phyloP scores from a whole-genome alignment of 2,113 vertebrate genomes.

The Neolamprologus toae region DNA sequence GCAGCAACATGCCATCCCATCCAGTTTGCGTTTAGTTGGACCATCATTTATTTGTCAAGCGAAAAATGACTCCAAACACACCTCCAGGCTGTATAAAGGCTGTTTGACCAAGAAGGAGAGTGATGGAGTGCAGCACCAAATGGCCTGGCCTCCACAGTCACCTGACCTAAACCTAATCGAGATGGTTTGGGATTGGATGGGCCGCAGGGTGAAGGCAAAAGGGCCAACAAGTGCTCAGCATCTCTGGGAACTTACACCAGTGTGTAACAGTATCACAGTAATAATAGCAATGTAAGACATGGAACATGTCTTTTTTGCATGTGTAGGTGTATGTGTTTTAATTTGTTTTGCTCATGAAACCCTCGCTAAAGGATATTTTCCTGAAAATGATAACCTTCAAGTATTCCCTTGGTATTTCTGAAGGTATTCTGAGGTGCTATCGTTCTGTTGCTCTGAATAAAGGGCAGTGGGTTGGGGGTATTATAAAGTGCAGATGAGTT shows the following conservation, averaged over 20 bases:
- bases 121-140: not conserved
- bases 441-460: not conserved
- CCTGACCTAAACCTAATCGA: not conserved
- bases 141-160: not conserved
- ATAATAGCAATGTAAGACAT: not conserved
- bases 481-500: constrained; percentile 11
- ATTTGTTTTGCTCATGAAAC: not conserved
- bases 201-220: not conserved
- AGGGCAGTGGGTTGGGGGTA: not conserved
- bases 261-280: not conserved
- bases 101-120: not conserved
- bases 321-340: not conserved
- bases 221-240: not conserved
- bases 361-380: constrained; percentile 11
- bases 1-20: not conserved
- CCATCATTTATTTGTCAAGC: not conserved
- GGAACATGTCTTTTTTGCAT: not conserved
- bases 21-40: not conserved
- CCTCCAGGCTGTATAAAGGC: not conserved
- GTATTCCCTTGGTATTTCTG: not conserved
- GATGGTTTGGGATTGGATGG: not conserved
- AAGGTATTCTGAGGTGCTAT: not conserved
- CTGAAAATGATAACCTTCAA: not conserved
- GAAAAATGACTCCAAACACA: not conserved
- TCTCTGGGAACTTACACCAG: not conserved